phyloP scores from a whole-genome alignment of 1,140 invertebrate species.

The Platorchestia sp. region DNA sequence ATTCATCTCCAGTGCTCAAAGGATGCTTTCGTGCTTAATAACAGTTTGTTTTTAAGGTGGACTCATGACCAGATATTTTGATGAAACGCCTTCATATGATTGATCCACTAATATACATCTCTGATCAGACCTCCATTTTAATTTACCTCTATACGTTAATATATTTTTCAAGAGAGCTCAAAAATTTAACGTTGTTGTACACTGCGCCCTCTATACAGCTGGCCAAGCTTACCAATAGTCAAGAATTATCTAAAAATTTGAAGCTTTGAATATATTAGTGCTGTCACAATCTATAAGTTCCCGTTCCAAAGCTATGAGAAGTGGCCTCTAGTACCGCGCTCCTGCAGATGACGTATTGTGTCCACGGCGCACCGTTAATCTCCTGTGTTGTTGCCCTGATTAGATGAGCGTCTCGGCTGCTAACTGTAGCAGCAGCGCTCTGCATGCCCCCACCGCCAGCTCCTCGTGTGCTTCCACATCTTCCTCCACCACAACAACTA shows the following conservation, averaged over 20 bases:
- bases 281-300: neutral
- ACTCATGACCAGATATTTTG: neutral
- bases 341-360: neutral
- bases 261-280: neutral
- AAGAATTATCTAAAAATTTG: neutral
- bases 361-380: neutral
- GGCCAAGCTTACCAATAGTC: neutral
- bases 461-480: neutral
- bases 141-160: too few relatives aligned
- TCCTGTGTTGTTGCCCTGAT: conserved; percentile 11
- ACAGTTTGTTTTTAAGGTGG: neutral
- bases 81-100: neutral
- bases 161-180: neutral
- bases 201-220: neutral
- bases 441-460: conserved; percentile 39
- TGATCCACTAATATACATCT: neutral
- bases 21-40: neutral
- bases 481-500: neutral
- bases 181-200: neutral
- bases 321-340: neutral
- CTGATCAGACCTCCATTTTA: neutral
- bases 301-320: neutral
- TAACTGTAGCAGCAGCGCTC: conserved; percentile 21
- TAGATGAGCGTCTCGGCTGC: conserved; percentile 49
- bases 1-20: neutral